A percentile compares a stretch with the other conserved stretches of the same genome.
phyloP scores from a whole-genome alignment of 2,113 vertebrate genomes.

The Periophthalmodon schlosseri region DNA sequence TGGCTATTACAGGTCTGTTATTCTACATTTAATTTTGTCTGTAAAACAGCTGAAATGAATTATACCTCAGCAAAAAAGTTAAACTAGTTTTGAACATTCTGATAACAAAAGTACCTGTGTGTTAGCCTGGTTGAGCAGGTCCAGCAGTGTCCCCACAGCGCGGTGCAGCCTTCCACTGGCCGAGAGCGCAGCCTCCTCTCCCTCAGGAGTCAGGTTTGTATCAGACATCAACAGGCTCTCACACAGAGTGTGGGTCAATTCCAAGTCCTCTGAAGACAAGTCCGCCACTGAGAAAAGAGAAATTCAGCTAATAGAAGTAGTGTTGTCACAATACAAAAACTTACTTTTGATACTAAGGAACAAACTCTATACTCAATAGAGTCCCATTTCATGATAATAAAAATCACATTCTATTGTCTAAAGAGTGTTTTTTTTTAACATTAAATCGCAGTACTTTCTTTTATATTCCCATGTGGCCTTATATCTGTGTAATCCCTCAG shows the following conservation, averaged over 20 bases:
- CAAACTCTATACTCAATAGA: no score
- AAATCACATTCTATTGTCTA: background rate
- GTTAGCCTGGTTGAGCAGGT: conserved; percentile 84
- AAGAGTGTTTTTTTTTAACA: no score
- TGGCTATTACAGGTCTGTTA: no score
- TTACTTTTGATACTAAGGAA: no score
- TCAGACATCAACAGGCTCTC: conserved; percentile 90
- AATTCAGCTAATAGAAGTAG: no score
- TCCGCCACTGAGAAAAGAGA: conserved; percentile 26
- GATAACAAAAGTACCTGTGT: conserved; percentile 75
- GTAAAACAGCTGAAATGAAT: no score
- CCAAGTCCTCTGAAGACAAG: conserved; percentile 73
- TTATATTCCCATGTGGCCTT: no score
- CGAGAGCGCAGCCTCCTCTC: conserved; percentile 80
- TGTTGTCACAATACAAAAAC: no score
- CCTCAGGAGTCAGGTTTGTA: conserved; percentile 69
- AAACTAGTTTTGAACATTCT: background rate
- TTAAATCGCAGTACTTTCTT: no score
- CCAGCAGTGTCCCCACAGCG: conserved; percentile 86
- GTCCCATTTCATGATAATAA: background rate
- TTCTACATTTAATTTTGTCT: no score
- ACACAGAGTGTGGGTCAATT: conserved; percentile 84
- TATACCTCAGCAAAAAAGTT: no score
- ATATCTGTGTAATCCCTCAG: no score
- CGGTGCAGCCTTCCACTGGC: conserved; percentile 78